Percentiles rank a stretch among this genome's conserved stretches.
These are phyloP conservation scores for Eretmodus cyanostictus DNA, from an alignment of 2,113 vertebrate genomes.

Conservation along the genomic window DNA sequence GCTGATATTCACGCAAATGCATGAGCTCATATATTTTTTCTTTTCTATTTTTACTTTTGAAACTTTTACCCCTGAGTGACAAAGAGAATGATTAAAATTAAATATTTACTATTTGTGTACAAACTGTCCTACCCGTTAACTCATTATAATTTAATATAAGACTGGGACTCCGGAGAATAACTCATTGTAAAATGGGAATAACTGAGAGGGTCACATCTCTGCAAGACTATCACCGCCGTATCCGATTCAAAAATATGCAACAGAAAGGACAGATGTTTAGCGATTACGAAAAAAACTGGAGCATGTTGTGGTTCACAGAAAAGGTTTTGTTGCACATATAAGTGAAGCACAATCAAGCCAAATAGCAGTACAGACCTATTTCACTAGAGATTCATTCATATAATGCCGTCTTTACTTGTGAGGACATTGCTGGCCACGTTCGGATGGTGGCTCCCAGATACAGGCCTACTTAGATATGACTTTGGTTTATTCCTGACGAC, in stretches of 20 bases:
- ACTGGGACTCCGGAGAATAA: neutral
- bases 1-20: neutral
- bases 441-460: neutral
- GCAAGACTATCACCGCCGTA: neutral
- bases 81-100: neutral
- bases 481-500: rapidly evolving
- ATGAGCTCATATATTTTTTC: neutral
- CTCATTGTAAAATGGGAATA: neutral
- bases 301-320: neutral
- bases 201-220: neutral
- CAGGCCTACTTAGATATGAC: neutral
- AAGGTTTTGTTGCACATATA: neutral
- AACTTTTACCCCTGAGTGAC: neutral
- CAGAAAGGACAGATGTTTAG: neutral
- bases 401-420: neutral
- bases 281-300: rapidly evolving
- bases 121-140: neutral
- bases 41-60: neutral
- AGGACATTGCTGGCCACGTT: neutral
- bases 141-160: neutral
- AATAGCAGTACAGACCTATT: neutral
- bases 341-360: rapidly evolving
- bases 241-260: neutral
- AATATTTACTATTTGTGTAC: neutral
- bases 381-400: neutral